Base-by-base conservation (phyloP, 2,888 invertebrate genomes). In the Hirtodrosophila alboralis region DNA sequence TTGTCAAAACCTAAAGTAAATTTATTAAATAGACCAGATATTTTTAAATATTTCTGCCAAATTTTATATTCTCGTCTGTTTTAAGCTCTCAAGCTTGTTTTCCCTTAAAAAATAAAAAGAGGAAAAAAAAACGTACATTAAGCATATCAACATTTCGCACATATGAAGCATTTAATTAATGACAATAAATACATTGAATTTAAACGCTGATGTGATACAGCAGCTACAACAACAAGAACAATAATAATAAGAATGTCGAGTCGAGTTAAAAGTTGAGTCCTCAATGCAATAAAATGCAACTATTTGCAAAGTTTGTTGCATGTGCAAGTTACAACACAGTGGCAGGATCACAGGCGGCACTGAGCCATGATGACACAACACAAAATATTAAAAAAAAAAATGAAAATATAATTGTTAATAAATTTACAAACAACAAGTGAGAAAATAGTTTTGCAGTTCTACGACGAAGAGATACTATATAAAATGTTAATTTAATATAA, bases 131-230 rank as follows among this genome's bases (percentile, higher is more conserved):
- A n/a, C n/a, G 8, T 26, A 6, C 4, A 4, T 26, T 18, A 9
- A 7, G 26, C n/a, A 27, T 6, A 16, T 37, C 10, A 38, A 43
- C 38, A 59, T 53, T 30, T 6, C 10, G 28, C 47, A 40, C 7
- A 31, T 31, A 30, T 58, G 41, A 53, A 61, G 26, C 60, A 36
- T 83, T 78, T 71, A 80, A 76, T 77, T 66, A 63, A 64, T 77
- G 56, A 30, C 60, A 76, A 63, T 72, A 72, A 71, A 79, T 61
- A 54, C 60, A 49, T 30, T 31, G 18, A 48, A 38, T 30, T 64
- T 44, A 65, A 70, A 52, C 45, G 75, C 43, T 73, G 53, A 47
- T 34, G 6, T 54, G 47, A 44, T 27, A 31, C 33, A 37, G 23
- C 37, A 43, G 48, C 26, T 31, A 28, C 40, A 34, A 43, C 26